Evolutionary conservation across 1,140 invertebrate genomes (phyloP).

Genomic region (Andrena cerasifolii): DNA sequence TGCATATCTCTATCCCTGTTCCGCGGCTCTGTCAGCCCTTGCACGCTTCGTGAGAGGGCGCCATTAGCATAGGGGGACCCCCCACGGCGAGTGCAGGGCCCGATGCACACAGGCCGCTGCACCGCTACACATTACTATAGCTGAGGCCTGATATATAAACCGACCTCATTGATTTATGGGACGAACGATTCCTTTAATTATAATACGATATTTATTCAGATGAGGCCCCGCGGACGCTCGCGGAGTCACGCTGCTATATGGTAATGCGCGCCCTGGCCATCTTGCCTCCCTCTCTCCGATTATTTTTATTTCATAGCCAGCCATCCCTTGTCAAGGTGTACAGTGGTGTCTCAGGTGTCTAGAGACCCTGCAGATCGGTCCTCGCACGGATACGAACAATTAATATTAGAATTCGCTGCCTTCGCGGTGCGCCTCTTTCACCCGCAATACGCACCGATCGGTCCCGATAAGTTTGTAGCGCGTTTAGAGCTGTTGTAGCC

Average conservation of each 20-base stretch:
- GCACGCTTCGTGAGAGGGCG: slow-evolving; percentile 77
- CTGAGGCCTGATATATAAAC: slow-evolving; percentile 80
- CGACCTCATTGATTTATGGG: slow-evolving; percentile 79
- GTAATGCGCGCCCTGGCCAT: slow-evolving; percentile 64
- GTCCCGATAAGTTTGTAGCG: slow-evolving; percentile 16
- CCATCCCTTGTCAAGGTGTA: neutral
- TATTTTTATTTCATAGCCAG: slow-evolving; percentile 38
- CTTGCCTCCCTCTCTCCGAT: slow-evolving; percentile 60
- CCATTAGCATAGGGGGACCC: slow-evolving; percentile 81
- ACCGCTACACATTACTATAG: slow-evolving; percentile 74
- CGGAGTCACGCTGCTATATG: slow-evolving; percentile 80
- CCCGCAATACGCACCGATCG: neutral
- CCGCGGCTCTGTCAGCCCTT: slow-evolving; percentile 55
- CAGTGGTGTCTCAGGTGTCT: too few relatives aligned
- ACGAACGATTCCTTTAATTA: slow-evolving; percentile 82
- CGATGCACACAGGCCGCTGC: slow-evolving; percentile 47
- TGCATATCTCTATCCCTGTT: slow-evolving; percentile 35
- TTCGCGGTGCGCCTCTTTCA: too few relatives aligned
- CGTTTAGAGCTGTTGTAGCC: neutral
- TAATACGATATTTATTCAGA: slow-evolving; percentile 83
- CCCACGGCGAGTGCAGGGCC: slow-evolving; percentile 73
- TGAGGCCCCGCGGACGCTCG: slow-evolving; percentile 69
- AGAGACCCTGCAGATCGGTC: too few relatives aligned
- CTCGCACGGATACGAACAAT: too few relatives aligned
- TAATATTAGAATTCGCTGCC: too few relatives aligned